Conservation (phyloP, 2,888 invertebrate species). For the Trachelus troglodyta region DNA sequence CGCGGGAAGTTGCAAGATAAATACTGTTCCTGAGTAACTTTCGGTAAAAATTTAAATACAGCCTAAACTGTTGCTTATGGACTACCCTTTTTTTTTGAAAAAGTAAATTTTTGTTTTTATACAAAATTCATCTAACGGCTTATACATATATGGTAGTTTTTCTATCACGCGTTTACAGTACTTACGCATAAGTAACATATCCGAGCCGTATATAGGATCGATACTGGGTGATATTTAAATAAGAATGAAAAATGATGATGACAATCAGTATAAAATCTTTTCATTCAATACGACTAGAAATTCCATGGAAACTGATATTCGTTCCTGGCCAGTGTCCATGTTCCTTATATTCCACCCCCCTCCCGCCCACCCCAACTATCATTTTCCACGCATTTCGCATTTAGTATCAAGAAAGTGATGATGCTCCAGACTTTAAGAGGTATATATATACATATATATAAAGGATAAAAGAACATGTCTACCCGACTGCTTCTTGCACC, state of each 20-base stretch:
- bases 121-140: not conserved
- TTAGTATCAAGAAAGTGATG: not conserved
- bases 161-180: no score
- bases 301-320: not conserved
- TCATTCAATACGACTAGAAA: not conserved
- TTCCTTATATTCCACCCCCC: slow-evolving; percentile 1
- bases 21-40: slow-evolving; percentile 35
- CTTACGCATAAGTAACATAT: not conserved
- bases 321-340: slow-evolving; percentile 28
- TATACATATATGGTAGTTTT: not conserved
- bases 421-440: slow-evolving; percentile 7
- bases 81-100: not conserved
- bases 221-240: not conserved
- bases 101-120: not conserved
- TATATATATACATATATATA: not conserved
- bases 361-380: not conserved
- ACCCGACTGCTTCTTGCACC: not conserved
- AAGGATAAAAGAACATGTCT: not conserved
- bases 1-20: slow-evolving; percentile 41
- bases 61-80: slow-evolving; percentile 47
- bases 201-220: not conserved
- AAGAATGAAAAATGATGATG: slow-evolving; percentile 38
- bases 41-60: slow-evolving; percentile 50
- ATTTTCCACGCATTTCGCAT: not conserved
- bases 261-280: slow-evolving; percentile 20